A percentile compares a stretch with the other conserved stretches of the same genome.
Evolutionary conservation across 1,140 invertebrate species (phyloP).

Genomic region (Calycopis cecrops): DNA sequence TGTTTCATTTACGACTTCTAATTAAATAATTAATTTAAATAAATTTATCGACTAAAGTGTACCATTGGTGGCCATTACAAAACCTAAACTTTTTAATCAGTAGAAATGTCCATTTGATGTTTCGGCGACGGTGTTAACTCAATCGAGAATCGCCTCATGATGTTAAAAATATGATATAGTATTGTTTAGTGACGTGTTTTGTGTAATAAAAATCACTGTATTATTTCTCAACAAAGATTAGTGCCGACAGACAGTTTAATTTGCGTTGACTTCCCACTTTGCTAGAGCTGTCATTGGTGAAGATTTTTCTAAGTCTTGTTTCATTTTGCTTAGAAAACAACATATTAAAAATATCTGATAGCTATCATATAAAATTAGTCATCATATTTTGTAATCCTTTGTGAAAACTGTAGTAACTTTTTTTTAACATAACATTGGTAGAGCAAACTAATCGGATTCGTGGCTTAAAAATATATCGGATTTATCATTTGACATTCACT

Average conservation of each 20-base stretch:
- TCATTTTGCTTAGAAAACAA: constrained; percentile 15
- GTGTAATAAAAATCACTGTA: constrained; percentile 13
- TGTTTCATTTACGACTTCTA: constrained; percentile 36
- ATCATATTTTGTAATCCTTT: constrained; percentile 4
- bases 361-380: constrained; percentile 2
- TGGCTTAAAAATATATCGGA: constrained; percentile 42
- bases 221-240: constrained; percentile 27
- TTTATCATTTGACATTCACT: constrained; percentile 36
- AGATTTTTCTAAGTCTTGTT: constrained; percentile 47
- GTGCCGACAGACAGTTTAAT: constrained; percentile 57
- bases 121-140: constrained; percentile 71
- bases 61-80: constrained; percentile 74
- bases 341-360: constrained; percentile 4
- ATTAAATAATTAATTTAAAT: constrained; percentile 36
- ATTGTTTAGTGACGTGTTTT: constrained; percentile 37
- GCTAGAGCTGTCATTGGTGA: constrained; percentile 63
- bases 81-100: constrained; percentile 73
- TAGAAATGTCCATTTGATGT: constrained; percentile 74
- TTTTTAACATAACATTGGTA: constrained; percentile 71
- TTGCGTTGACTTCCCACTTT: constrained; percentile 64
- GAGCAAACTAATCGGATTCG: constrained; percentile 55
- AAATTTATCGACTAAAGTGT: constrained; percentile 62
- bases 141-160: constrained; percentile 52
- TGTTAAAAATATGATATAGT: constrained; percentile 11
- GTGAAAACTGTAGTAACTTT: constrained; percentile 28